Percentiles rank a stretch among this genome's conserved stretches.
Evolutionary conservation across 2,797 vertebrate species (phyloP).

Genomic region (Clarias platycephalus): DNA sequence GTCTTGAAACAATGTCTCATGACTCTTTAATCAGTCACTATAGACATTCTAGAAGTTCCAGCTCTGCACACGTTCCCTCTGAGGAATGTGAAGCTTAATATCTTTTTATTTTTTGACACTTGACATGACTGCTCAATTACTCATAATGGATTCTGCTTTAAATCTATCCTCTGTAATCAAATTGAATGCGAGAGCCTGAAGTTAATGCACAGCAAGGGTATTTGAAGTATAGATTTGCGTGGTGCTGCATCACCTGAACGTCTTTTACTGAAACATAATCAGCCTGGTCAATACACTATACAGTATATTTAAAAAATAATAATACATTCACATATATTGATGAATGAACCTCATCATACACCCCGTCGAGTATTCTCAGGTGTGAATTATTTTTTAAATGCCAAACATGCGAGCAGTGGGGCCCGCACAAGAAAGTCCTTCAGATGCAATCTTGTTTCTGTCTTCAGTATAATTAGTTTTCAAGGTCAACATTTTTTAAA

Average conservation of each 20-base stretch:
- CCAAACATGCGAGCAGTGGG: background rate
- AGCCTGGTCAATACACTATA: too few species aligned
- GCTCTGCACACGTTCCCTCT: background rate
- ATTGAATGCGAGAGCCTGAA: background rate
- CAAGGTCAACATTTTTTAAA: background rate
- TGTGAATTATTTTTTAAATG: background rate
- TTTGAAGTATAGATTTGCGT: background rate
- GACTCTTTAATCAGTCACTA: background rate
- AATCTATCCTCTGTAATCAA: background rate
- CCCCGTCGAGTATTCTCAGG: background rate
- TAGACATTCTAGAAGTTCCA: background rate
- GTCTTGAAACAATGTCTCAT: background rate
- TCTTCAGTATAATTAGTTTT: background rate
- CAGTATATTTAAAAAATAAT: too few species aligned
- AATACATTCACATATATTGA: background rate
- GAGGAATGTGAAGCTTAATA: background rate
- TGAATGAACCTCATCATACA: background rate
- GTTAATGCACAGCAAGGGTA: background rate
- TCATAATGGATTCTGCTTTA: constrained; percentile 1
- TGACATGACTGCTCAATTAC: background rate
- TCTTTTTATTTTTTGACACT: too few species aligned
- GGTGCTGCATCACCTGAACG: background rate
- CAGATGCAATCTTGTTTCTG: background rate
- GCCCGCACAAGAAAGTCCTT: background rate
- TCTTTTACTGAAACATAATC: background rate